Base-by-base conservation (phyloP, 2,888 invertebrate genomes). In the Neria commutata region DNA sequence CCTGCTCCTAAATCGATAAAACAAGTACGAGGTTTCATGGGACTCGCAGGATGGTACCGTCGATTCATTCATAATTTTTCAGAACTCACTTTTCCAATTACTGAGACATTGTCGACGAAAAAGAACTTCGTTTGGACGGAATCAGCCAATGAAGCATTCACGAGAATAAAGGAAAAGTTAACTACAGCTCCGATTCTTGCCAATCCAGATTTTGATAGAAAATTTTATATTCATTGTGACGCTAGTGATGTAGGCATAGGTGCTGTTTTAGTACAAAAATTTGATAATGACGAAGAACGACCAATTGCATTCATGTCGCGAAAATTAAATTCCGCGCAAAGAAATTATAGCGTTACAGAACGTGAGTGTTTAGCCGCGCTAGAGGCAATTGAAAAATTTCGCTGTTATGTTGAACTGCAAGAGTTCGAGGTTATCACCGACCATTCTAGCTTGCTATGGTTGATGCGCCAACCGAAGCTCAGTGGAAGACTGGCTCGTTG, bases 171-270 rank as follows among this genome's bases (percentile, higher is more conserved):
- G n/a, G n/a, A n/a, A n/a, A n/a, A n/a, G n/a, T n/a, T n/a, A n/a
- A n/a, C n/a, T n/a, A n/a, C n/a, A n/a, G n/a, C n/a, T n/a, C n/a
- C n/a, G n/a, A n/a, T n/a, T n/a, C n/a, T n/a, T n/a, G n/a, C n/a
- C n/a, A n/a, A n/a, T n/a, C n/a, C n/a, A n/a, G n/a, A n/a, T n/a
- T n/a, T n/a, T n/a, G n/a, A n/a, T n/a, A n/a, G n/a, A n/a, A n/a
- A n/a, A n/a, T n/a, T n/a, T n/a, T n/a, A n/a, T n/a, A n/a, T n/a
- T 2, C 55, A 58, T 8, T 61, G 61, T 26, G 61, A 61, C 37
- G 55, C 62, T 5, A 37, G 48, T 24, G 19, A 33, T 4, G n/a
- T n/a, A 3, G 58, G 50, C 0, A 11, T 54, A 8, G 50, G 54
- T 16, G 37, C 56, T 16, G 58, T 52, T n/a, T 17, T 52, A 17